A percentile compares a stretch with the other conserved stretches of the same genome.
Evolutionary conservation across 1,140 invertebrate species (phyloP).

Genomic region (Trachelipus rathkii): DNA sequence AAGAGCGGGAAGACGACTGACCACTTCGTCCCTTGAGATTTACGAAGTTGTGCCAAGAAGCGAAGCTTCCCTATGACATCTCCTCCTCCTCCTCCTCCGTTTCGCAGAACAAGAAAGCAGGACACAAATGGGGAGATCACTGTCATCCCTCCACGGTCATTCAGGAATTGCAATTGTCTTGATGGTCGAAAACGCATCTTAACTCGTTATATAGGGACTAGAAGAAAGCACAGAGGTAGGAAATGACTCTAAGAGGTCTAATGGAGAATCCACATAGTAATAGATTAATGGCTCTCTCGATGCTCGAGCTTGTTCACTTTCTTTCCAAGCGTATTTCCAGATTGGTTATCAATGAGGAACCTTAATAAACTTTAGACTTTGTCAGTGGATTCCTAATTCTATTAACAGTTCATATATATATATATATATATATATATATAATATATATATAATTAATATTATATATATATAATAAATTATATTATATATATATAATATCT

Average conservation of each 20-base stretch:
- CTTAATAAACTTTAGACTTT: neutral
- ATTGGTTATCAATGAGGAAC: neutral
- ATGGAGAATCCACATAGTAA: neutral
- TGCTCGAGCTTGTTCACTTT: neutral
- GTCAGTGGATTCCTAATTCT: neutral
- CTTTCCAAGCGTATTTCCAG: neutral
- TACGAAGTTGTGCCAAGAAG: neutral
- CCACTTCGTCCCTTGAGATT: neutral
- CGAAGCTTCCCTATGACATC: too few relatives aligned
- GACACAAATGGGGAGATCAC: too few relatives aligned
- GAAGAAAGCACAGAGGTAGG: neutral
- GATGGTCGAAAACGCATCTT: neutral
- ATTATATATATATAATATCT: conserved; percentile 17
- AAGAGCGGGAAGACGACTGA: neutral
- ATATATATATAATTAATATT: neutral
- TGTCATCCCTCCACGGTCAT: neutral
- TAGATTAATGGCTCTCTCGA: conserved; percentile 6
- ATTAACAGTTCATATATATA: neutral
- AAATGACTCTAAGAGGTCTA: neutral
- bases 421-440: conserved; percentile 14
- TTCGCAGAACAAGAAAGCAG: too few relatives aligned
- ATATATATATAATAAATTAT: neutral
- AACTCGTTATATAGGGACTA: neutral
- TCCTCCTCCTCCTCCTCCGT: too few relatives aligned
- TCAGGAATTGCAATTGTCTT: conserved; percentile 4